Base-by-base conservation (phyloP, 2,113 vertebrate species). In the Leptodactylus fuscus region DNA sequence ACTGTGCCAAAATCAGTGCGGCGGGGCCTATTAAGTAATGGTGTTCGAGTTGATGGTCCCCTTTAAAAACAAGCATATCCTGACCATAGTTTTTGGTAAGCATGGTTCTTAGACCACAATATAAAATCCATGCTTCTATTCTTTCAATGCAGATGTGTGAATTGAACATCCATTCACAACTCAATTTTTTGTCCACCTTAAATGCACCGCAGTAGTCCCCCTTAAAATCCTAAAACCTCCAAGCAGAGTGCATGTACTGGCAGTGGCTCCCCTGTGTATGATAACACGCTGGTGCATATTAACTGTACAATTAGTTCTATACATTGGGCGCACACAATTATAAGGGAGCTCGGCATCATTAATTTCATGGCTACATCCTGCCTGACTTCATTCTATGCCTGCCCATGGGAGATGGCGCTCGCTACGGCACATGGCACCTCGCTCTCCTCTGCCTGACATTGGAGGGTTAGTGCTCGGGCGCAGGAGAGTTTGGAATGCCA, bases 371-470 rank as follows among this genome's bases (percentile, higher is more conserved):
- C 15, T 58, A 55, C 38, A 36, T n/a, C n/a, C 9, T 2, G 20
- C 32, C 49, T 29, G 32, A 7, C 32, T 41, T 24, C 13, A 27
- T 49, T 49, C 65, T 29, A 8, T 73, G 3, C 22, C 73, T 29
- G 34, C 44, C 24, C 24, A 2, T 51, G 46, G 74, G 16, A 48
- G 48, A 51, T 76, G 74, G 24, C 71, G n/a, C 12, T 29, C 48
- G 0, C 29, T 11, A 53, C 3, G 12, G 7, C 51, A 29, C 29
- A 36, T 36, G 27, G 9, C 22, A 13, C 34, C 22, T 22, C 29
- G 1, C 16, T 79, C 76, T 60, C 76, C 76, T 78, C 16, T 78
- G 27, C 13, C 20, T 85, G 83, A 85, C 75, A 79, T 85, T 85
- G 74, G 75, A n/a, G 62, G 48, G 27, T 34, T 41, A 46, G 22